These are phyloP conservation scores for Harpalus rubripes DNA, from an alignment of 2,888 invertebrate species.

Conservation along the genomic window DNA sequence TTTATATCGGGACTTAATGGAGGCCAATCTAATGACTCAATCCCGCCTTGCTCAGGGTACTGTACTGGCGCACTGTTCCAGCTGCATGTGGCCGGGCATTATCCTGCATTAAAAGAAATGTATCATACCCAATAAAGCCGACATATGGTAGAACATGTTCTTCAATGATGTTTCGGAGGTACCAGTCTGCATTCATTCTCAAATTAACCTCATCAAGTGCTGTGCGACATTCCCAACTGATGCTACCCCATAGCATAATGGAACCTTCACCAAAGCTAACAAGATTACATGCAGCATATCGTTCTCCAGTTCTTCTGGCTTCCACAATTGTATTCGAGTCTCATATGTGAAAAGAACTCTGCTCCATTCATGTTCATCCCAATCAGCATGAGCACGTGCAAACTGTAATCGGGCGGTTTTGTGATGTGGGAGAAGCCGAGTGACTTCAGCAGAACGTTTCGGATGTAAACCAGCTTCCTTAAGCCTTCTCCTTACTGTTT, in stretches of 20 bases:
- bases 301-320: too few species aligned
- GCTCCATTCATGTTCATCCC: conserved; percentile 58
- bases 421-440: conserved; percentile 65
- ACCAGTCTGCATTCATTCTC: conserved; percentile 61
- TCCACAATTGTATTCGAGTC: too few species aligned
- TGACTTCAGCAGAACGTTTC: conserved; percentile 50
- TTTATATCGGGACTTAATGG: too few species aligned
- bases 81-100: too few species aligned
- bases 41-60: too few species aligned
- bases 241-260: neutral
- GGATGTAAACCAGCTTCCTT: conserved; percentile 60
- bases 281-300: neutral
- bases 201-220: conserved; percentile 59
- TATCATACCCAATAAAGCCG: too few species aligned
- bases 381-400: conserved; percentile 51
- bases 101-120: too few species aligned
- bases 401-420: conserved; percentile 22
- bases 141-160: too few species aligned
- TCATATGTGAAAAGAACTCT: neutral
- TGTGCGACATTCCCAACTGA: conserved; percentile 50
- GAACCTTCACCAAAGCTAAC: conserved; percentile 8
- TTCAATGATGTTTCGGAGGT: too few species aligned
- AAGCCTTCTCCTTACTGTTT: conserved; percentile 54
- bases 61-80: too few species aligned
- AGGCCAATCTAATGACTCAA: too few species aligned